Evolutionary conservation across 2,888 invertebrate genomes (phyloP).

Genomic region (Lepidochrysops patricia): DNA sequence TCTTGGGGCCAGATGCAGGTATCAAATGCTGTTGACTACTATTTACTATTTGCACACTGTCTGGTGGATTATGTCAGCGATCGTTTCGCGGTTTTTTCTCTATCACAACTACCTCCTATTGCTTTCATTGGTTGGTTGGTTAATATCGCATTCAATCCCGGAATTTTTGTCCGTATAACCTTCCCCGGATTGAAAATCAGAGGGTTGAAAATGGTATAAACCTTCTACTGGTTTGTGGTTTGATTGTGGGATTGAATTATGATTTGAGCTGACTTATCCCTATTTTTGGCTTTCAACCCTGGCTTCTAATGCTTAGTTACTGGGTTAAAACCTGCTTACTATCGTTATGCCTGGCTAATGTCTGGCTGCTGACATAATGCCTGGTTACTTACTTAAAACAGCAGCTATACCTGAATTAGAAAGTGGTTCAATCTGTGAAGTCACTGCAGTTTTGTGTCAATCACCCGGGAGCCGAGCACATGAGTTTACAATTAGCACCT

Average conservation of each 20-base stretch:
- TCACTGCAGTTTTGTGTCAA: background rate
- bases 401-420: background rate
- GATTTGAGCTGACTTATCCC: no score
- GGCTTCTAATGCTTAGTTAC: no score
- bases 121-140: background rate
- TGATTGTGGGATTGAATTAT: no score
- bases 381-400: no score
- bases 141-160: no score
- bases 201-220: no score
- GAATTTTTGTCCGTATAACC: no score
- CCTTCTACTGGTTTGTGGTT: no score
- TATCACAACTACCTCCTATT: background rate
- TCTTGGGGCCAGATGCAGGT: background rate
- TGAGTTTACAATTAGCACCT: slow-evolving; percentile 1
- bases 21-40: background rate
- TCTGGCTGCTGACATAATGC: background rate
- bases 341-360: no score
- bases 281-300: no score
- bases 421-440: background rate
- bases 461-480: slow-evolving; percentile 4
- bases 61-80: slow-evolving; percentile 2
- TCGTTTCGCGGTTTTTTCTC: background rate
- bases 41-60: slow-evolving; percentile 1
- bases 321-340: no score
- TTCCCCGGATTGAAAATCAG: no score